Conservation (phyloP, 1,140 invertebrate species). For the Psilanteris sp. region DNA sequence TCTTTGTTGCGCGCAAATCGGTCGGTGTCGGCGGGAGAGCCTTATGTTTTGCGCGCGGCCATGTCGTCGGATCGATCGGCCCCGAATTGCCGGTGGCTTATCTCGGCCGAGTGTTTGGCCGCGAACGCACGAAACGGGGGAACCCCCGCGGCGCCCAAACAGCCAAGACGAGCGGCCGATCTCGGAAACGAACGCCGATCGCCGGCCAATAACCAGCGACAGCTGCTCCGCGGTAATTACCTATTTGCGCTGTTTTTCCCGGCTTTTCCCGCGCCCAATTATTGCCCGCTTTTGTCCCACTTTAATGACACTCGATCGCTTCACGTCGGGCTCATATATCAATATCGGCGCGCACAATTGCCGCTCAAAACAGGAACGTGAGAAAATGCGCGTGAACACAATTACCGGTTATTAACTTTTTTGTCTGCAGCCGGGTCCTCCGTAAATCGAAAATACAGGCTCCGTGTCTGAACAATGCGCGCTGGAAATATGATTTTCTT, state of each 20-base stretch:
- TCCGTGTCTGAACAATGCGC: constrained; percentile 24
- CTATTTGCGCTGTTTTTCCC: constrained; percentile 57
- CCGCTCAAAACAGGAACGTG: constrained; percentile 15
- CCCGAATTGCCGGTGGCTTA: constrained; percentile 72
- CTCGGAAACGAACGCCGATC: constrained; percentile 69
- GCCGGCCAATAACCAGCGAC: constrained; percentile 74
- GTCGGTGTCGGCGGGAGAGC: no score
- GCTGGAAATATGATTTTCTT: constrained; percentile 43
- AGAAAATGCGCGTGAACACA: constrained; percentile 48
- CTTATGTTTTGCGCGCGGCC: constrained; percentile 23
- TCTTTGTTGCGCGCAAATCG: no score
- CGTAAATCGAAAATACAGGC: constrained; percentile 33
- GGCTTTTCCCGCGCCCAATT: constrained; percentile 60
- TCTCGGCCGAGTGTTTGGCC: constrained; percentile 70
- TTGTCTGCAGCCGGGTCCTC: constrained; percentile 3
- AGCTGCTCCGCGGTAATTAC: constrained; percentile 74
- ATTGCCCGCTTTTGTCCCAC: constrained; percentile 20
- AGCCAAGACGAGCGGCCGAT: constrained; percentile 46
- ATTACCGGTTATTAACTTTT: constrained; percentile 48
- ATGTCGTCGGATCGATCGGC: constrained; percentile 69
- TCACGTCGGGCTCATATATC: constrained; percentile 35
- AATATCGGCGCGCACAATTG: constrained; percentile 29
- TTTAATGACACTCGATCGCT: constrained; percentile 25
- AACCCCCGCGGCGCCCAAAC: constrained; percentile 75
- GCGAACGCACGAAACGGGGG: constrained; percentile 41